phyloP scores from a whole-genome alignment of 2,113 vertebrate genomes.

The Brachypteracias leptosomus region DNA sequence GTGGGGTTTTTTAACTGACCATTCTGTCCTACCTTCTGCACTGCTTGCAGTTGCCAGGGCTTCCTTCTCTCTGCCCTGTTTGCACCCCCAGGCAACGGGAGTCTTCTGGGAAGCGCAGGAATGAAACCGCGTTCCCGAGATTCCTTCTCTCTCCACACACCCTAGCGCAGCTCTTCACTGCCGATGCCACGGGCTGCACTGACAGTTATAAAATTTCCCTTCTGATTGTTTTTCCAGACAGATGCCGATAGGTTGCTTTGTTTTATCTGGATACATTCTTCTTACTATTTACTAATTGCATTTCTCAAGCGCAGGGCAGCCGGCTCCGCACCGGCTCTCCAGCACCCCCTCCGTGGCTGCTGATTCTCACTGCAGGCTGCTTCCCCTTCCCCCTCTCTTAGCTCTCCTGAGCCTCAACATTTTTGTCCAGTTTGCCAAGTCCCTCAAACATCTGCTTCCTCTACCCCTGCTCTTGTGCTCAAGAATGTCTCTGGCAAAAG shows the following conservation, averaged over 20 bases:
- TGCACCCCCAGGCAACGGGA: background rate
- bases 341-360: background rate
- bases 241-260: background rate
- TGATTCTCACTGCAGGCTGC: background rate
- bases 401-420: background rate
- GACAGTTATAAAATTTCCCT: background rate
- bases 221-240: conserved; percentile 15
- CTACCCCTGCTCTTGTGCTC: background rate
- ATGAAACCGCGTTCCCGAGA: background rate
- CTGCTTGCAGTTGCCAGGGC: background rate
- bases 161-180: background rate
- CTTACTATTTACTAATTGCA: background rate
- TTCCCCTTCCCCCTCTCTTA: background rate
- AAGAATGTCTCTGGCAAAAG: conserved; percentile 39
- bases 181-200: background rate
- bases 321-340: background rate
- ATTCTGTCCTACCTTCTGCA: background rate
- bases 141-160: background rate
- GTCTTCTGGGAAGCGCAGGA: background rate
- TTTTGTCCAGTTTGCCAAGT: conserved; percentile 47
- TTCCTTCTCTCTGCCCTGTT: background rate
- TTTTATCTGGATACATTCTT: background rate
- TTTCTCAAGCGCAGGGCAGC: background rate
- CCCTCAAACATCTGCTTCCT: conserved; percentile 39
- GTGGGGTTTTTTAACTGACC: background rate